phyloP scores from a whole-genome alignment of 23 tunicate species.

The Diplosoma virens region DNA sequence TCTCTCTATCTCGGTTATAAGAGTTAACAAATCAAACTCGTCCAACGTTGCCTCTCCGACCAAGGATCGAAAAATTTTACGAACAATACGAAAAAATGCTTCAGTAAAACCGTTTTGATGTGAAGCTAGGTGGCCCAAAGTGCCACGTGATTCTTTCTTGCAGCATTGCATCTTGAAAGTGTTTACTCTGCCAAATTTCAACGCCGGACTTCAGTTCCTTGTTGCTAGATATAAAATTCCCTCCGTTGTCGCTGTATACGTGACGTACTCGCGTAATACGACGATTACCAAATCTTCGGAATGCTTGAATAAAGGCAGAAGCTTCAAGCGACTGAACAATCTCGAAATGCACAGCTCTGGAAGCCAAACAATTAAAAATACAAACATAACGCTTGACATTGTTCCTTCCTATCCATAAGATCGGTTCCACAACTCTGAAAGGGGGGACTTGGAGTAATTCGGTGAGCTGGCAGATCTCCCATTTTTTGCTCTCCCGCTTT shows the following conservation, averaged over 20 bases:
- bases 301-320: conserved; percentile 22
- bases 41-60: not conserved
- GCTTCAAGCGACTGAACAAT: conserved; percentile 31
- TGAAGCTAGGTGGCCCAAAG: not conserved
- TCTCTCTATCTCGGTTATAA: not conserved
- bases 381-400: conserved; percentile 36
- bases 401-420: conserved; percentile 35
- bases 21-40: not conserved
- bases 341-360: conserved; percentile 46
- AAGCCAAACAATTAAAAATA: conserved; percentile 40
- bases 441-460: conserved; percentile 33
- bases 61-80: conserved; percentile 14
- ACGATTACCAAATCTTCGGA: conserved; percentile 23
- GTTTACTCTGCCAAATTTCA: conserved; percentile 6
- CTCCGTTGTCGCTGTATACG: conserved; percentile 17
- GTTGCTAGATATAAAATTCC: conserved; percentile 31
- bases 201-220: conserved; percentile 19
- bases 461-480: conserved; percentile 18
- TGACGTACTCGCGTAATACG: conserved; percentile 3
- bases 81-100: conserved; percentile 21
- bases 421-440: conserved; percentile 11
- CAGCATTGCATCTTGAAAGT: not conserved
- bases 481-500: conserved; percentile 41
- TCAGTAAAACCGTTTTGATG: conserved; percentile 31
- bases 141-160: conserved; percentile 17